These are phyloP conservation scores for Papilio polytes DNA, from an alignment of 1,140 invertebrate genomes.

Conservation along the genomic window DNA sequence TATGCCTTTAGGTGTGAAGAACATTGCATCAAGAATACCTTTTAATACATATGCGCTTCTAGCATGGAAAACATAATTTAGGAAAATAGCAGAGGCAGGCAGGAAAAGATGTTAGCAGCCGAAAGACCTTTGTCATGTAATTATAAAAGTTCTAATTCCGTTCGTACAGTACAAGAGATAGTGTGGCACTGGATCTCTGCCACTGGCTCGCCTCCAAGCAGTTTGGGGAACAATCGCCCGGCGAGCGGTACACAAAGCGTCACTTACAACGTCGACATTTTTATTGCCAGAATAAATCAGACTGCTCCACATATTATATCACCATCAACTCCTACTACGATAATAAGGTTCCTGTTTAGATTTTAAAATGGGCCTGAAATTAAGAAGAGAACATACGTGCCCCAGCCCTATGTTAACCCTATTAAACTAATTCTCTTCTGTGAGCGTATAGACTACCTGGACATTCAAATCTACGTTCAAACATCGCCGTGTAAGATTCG, in stretches of 20 bases:
- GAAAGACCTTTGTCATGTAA: neutral
- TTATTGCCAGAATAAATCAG: constrained; percentile 1
- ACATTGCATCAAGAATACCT: too few species aligned
- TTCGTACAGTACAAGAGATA: neutral
- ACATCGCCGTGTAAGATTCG: too few species aligned
- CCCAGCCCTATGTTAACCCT: too few species aligned
- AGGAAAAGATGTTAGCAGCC: neutral
- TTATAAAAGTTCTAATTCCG: neutral
- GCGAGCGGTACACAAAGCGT: neutral
- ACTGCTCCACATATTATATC: neutral
- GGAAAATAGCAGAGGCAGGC: neutral
- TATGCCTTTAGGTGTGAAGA: too few species aligned
- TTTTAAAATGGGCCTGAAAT: too few species aligned
- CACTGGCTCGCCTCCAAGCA: neutral
- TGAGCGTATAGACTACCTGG: too few species aligned
- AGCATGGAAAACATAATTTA: neutral
- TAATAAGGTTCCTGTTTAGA: too few species aligned
- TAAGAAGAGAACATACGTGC: too few species aligned
- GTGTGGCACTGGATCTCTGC: neutral
- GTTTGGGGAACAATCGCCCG: neutral
- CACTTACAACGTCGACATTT: neutral
- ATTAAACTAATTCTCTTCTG: too few species aligned
- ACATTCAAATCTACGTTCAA: too few species aligned
- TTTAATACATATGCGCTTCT: neutral
- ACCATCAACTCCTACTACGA: neutral